Evolutionary conservation across 1,140 invertebrate species (phyloP), one percentile per base, ranked within the genome.

Genomic region (Drosophila pruinosa): DNA sequence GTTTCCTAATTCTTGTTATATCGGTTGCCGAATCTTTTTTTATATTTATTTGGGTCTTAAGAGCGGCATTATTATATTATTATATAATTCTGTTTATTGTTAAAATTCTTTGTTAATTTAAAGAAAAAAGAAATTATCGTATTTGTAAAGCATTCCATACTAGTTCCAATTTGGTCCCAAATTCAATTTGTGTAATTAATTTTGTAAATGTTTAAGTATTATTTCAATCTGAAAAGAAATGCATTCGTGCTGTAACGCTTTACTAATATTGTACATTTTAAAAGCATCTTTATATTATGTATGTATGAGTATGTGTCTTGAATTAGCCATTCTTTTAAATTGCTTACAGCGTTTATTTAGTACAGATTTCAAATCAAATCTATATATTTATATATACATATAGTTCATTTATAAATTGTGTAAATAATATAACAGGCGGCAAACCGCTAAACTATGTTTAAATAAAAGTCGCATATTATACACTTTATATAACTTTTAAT

Each of bases 81-180:
- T 17, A n/a, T 28, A 34, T 59, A 45, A 45, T 45, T 52, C 24
- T 83, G 58, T 78, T 65, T 72, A 61, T 67, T 58, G 70, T 83
- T 68, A 41, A 78, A 75, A 43, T 43, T 69, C 28, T 68, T 69
- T 57, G 56, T 58, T 57, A 14, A 38, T 28, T 61, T 36, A 14
- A 62, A 53, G 7, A 14, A 26, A 57, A 22, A 58, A 52, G 45
- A 47, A 6, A 26, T 36, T 19, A 24, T 68, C 28, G 63, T 88
- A 75, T 78, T 78, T 88, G 70, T 81, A 81, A 85, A 71, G 82
- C 81, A 85, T 85, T 85, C 81, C 81, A 85, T 77, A 28, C 70
- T 85, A 86, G 81, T 62, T 81, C 71, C 57, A 78, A 85, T 74
- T 71, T 86, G 80, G 77, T 80, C 70, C 81, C 81, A 85, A 86